These are phyloP conservation scores for Cantharis flavilabris DNA, from an alignment of 2,888 invertebrate species.

Conservation along the genomic window DNA sequence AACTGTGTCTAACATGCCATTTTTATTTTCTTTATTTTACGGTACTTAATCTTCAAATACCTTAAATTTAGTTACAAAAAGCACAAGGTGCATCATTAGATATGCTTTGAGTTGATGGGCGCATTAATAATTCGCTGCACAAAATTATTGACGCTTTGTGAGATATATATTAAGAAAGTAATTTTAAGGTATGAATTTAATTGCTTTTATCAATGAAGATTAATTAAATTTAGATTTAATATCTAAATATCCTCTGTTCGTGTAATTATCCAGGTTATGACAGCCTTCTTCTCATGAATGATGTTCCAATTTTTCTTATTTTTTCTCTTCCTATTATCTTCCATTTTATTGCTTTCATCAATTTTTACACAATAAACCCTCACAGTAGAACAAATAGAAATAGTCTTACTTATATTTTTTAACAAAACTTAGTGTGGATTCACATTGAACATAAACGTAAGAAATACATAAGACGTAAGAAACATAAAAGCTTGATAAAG, in stretches of 20 bases:
- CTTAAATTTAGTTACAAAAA: slow-evolving; percentile 5
- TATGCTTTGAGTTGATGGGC: not conserved
- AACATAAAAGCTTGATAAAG: too few species aligned
- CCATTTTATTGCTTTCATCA: too few species aligned
- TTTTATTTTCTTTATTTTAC: slow-evolving; percentile 12
- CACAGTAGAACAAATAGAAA: too few species aligned
- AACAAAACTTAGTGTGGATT: too few species aligned
- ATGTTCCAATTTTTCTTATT: too few species aligned
- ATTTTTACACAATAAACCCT: too few species aligned
- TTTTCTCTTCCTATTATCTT: too few species aligned
- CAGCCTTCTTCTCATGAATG: too few species aligned
- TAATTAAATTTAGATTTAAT: not conserved
- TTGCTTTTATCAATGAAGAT: not conserved
- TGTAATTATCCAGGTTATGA: not conserved
- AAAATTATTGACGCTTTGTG: not conserved
- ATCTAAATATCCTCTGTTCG: not conserved
- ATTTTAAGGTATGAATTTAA: not conserved
- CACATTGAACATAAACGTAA: too few species aligned
- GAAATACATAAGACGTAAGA: too few species aligned
- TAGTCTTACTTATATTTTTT: too few species aligned
- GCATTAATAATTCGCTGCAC: not conserved
- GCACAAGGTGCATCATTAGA: slow-evolving; percentile 3
- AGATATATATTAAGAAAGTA: not conserved
- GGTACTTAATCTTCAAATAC: slow-evolving; percentile 5
- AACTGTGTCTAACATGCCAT: not conserved